A percentile compares a stretch with the other conserved stretches of the same genome.
Conservation (phyloP, 2,888 invertebrate genomes). For the Zaprionus lineosus region DNA sequence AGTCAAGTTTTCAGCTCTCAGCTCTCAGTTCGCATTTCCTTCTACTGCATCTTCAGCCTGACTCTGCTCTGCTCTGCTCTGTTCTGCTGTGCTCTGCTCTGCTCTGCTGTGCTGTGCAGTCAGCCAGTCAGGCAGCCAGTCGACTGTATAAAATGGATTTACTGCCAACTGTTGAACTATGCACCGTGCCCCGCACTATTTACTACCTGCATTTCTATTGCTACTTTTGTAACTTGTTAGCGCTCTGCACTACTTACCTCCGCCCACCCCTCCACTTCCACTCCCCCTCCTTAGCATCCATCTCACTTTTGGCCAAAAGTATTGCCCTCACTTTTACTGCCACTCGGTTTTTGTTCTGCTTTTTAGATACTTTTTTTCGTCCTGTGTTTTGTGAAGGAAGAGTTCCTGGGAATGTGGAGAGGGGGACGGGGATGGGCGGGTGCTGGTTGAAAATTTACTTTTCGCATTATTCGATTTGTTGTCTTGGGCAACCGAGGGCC, state of each 20-base stretch:
- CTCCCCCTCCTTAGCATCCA: conserved; percentile 10
- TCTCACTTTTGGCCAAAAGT: no score
- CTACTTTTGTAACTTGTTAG: conserved; percentile 78
- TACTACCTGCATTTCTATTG: conserved; percentile 79
- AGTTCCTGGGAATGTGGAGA: no score
- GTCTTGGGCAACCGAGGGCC: conserved; percentile 69
- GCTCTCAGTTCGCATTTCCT: conserved; percentile 21
- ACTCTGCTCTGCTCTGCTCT: conserved; percentile 1
- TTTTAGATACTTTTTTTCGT: conserved; percentile 17
- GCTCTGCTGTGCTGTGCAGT: conserved; percentile 41
- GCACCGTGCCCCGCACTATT: conserved; percentile 55
- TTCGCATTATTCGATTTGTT: conserved; percentile 78
- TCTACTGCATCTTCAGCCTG: conserved; percentile 6
- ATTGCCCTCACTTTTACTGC: conserved; percentile 51
- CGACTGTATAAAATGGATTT: conserved; percentile 79
- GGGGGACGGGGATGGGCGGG: conserved; percentile 12
- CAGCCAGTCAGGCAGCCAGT: conserved; percentile 65
- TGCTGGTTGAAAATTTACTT: conserved; percentile 74
- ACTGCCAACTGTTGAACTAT: conserved; percentile 78
- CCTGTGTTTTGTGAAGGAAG: background rate
- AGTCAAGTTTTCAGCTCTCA: conserved; percentile 72
- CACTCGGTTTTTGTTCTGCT: conserved; percentile 26
- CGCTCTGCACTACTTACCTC: conserved; percentile 38
- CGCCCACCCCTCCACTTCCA: conserved; percentile 20
- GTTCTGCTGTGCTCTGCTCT: background rate